A percentile compares a stretch with the other conserved stretches of the same genome.
phyloP scores from a whole-genome alignment of 2,888 invertebrate species.

The Ethmia dodecea region DNA sequence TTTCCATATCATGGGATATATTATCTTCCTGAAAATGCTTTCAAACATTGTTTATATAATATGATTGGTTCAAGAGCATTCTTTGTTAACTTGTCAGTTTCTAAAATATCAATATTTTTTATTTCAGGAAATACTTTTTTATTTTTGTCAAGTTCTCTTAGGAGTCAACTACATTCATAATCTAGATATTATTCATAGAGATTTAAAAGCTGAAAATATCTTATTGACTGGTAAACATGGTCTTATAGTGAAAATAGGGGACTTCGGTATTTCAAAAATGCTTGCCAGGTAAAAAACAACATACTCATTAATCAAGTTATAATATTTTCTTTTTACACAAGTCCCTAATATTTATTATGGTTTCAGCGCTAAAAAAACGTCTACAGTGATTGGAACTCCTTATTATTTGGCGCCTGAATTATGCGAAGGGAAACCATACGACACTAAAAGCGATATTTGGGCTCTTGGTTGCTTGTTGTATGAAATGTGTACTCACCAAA shows the following conservation, averaged over 20 bases:
- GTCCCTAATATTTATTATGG: not conserved
- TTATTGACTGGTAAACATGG: constrained; percentile 83
- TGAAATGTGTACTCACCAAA: constrained; percentile 85
- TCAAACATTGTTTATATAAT: not conserved
- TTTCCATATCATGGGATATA: too few species aligned
- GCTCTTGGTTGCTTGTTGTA: constrained; percentile 90
- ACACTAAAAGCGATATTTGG: constrained; percentile 91
- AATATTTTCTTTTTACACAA: not conserved
- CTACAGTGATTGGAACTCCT: constrained; percentile 86
- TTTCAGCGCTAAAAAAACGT: constrained; percentile 76
- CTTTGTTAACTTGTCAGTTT: not conserved
- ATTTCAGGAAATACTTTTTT: constrained; percentile 81
- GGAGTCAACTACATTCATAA: constrained; percentile 89
- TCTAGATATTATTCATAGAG: constrained; percentile 87
- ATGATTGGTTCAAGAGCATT: not conserved
- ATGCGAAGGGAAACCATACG: constrained; percentile 85
- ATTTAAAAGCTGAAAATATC: constrained; percentile 91
- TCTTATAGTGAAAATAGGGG: constrained; percentile 87
- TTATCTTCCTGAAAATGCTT: too few species aligned
- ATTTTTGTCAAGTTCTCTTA: constrained; percentile 84
- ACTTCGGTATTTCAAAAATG: constrained; percentile 91
- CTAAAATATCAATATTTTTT: constrained; percentile 8
- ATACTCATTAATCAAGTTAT: not conserved
- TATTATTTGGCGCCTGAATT: constrained; percentile 92
- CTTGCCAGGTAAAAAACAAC: constrained; percentile 72